Evolutionary conservation across 2,888 invertebrate species (phyloP), one percentile per base, ranked within the genome.

Genomic region (Pegoplata infirma): DNA sequence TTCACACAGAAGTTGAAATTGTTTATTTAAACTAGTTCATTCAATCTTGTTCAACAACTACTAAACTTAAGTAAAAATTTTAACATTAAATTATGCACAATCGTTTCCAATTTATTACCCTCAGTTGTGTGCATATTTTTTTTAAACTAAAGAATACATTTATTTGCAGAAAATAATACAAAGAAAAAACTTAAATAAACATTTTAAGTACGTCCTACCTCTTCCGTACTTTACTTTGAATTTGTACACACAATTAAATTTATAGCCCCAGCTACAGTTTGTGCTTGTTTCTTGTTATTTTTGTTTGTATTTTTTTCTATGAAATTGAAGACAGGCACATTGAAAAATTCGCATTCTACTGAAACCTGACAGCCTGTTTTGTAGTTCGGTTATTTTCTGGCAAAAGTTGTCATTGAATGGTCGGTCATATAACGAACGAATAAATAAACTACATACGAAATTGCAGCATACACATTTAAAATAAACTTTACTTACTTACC

Each of bases 351-450:
- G n/a, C 17, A 8, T 72, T 53, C 76, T 80, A 17, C 47, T 17
- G 56, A 71, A 61, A 80, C 58, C 84, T 86, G 76, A 59, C 68
- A 82, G 82, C 86, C 85, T 84, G 82, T 81, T 84, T 83, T 53
- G 36, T 67, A 76, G 76, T 82, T 82, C 81, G 81, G 82, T 82
- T 82, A 82, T 84, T 85, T 85, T 85, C 83, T 84, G 84, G 84
- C 84, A 86, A 86, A 84, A 83, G 82, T 82, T 63, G 44, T 55
- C 55, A 61, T 74, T 75, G 53, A 23, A 75, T 61, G 56, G 23
- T 51, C 68, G 61, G 21, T 5, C 25, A 58, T 32, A n/a, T n/a
- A 23, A 59, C 49, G 46, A 16, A 36, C 12, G 10, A 40, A 36
- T 36, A 12, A 36, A 36, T 28, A 36, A 36, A 36, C 4, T 36